Base-by-base conservation (phyloP, 2,888 invertebrate genomes). In the Drosophila pseudotakahashii region DNA sequence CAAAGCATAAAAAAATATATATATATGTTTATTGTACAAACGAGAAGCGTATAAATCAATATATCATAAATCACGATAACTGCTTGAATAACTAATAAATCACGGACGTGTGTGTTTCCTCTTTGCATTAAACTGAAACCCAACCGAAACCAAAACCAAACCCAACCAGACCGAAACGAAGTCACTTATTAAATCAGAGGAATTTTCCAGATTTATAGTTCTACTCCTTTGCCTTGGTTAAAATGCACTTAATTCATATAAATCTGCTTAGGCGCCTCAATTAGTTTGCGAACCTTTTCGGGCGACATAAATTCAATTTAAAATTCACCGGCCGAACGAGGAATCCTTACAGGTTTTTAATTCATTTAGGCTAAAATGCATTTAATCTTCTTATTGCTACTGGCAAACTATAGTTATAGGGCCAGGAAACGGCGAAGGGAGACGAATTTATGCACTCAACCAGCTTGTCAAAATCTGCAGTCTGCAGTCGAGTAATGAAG, bases 11-110 rank as follows among this genome's bases (percentile, higher is more conserved):
- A 34, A 19, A 32, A 69, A 34, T 19, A 19, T 19, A 37, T 23
- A 23, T 11, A 11, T 7, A 30, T 30, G 30, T 30, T 7, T 30
- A 19, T 19, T 19, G 16, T 10, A 48, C 44, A 51, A 50, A n/a
- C 48, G 42, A 50, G 52, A 41, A 44, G 39, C 57, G 52, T 39
- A 73, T 73, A 76, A 80, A 86, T 83, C 83, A 68, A 83, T 86
- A 64, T 59, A 75, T 86, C 81, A 86, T 78, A 83, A 83, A 86
- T 86, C 73, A 71, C 34, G 73, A 72, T 62, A 71, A 62, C 62
- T 62, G 72, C 71, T 71, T 71, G 63, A 71, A 71, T 55, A 71
- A 72, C 62, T 57, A 73, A 71, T 71, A 71, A 71, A 71, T 71
- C 70, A 71, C 37, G 39, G 30, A 50, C 63, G 51, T 71, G 70